phyloP scores from a whole-genome alignment of 2,888 invertebrate genomes.

The Drosophila parthenogenetica region DNA sequence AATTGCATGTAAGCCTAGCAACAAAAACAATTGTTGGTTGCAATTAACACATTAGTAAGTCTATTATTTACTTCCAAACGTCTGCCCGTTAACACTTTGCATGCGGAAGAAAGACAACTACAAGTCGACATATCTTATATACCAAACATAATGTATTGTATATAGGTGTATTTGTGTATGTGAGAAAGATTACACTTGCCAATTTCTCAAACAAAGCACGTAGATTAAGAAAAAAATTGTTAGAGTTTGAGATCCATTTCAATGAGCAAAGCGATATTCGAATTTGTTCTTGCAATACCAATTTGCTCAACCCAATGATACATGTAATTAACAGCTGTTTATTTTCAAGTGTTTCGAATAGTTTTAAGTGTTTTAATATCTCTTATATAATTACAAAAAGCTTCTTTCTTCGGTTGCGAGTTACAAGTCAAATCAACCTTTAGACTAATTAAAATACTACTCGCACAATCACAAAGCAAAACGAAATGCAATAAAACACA shows the following conservation, averaged over 20 bases:
- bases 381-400: conserved; percentile 1
- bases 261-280: conserved; percentile 5
- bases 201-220: conserved; percentile 46
- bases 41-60: conserved; percentile 46
- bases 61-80: conserved; percentile 30
- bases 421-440: conserved; percentile 21
- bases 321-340: conserved; percentile 17
- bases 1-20: conserved; percentile 18
- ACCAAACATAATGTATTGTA: conserved; percentile 7
- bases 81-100: conserved; percentile 18
- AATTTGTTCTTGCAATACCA: conserved; percentile 14
- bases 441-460: conserved; percentile 31
- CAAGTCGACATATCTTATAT: conserved; percentile 17
- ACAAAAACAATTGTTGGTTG: conserved; percentile 32
- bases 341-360: neutral
- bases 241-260: conserved; percentile 8
- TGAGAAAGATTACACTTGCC: conserved; percentile 47
- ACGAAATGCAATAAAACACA: conserved; percentile 27
- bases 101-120: conserved; percentile 42
- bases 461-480: conserved; percentile 18
- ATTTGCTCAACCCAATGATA: neutral
- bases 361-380: neutral
- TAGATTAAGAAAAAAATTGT: conserved; percentile 27
- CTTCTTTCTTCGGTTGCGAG: conserved; percentile 2
- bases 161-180: no score